Base-by-base conservation (phyloP, 2,888 invertebrate species). In the Nematopogon swammerdamellus region DNA sequence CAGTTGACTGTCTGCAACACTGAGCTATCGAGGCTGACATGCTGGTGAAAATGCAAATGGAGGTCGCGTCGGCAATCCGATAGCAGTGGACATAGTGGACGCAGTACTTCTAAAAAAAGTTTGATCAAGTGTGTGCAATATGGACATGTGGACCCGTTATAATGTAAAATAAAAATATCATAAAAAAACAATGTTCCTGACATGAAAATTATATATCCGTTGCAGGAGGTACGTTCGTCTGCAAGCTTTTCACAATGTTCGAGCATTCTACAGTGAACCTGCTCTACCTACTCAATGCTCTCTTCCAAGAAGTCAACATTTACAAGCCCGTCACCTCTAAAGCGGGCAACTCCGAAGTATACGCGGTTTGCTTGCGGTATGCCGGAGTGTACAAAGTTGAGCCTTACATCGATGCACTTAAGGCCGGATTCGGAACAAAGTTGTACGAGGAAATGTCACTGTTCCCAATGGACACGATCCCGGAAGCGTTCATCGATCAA, bases 291-390 rank as follows among this genome's bases (percentile, higher is more conserved):
- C 74, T 97, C 3, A 86, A 86, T 58, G 87, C 88, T 58, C 60
- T 83, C 16, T 97, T 97, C 65, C 63, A 80, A 25, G 73, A 85
- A 63, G 86, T 97, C 0, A 79, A 85, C 56, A 77, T 92, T 17
- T 91, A 87, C 63, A 97, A 97, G 65, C 97, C 97, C 0, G 88
- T 86, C 1, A 92, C 93, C 0, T 97, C 97, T n/a, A 92, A 94
- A 63, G 88, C 91, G 61, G 97, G 97, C 6, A 97, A 97, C 70
- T 97, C 97, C 0, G 97, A 97, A 71, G 85, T 92, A 0, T 97
- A 97, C 63, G 82, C 95, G 0, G 76, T 97, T 20, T 92, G 91
- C 59, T 64, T 85, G 19, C 74, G 79, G 18, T 91, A 82, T 61
- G 79, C 77, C 56, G 86, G 85, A 2, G 59, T 57, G 14, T 55